Evolutionary conservation across 2,888 invertebrate genomes (phyloP), one percentile per base, ranked within the genome.

Genomic region (Sylvicola fuscatus): DNA sequence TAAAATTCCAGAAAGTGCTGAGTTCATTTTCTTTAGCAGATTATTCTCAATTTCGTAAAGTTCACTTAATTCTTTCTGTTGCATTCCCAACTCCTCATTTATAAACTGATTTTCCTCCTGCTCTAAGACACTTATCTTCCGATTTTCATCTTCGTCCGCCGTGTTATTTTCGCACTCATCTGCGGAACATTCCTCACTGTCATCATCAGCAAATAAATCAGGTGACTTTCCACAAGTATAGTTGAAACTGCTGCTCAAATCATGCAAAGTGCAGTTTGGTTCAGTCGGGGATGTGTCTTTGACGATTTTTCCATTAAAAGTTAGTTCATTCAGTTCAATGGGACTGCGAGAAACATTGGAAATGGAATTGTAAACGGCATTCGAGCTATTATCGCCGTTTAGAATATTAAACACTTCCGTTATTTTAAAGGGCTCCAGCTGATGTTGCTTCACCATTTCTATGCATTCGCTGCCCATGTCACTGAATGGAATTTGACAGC

Each of bases 141-240:
- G 2, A 8, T 3, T 17, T 6, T 33, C 28, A 12, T 15, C 31
- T 16, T 32, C 17, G 29, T 28, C 33, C 35, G 36, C 37, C 34
- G 33, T 11, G 16, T 36, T 28, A 27, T 27, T n/a, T 4, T 21
- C 21, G 8, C 8, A 21, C 21, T 21, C 21, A 21, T 21, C 21
- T 8, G 21, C 4, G 21, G 21, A 21, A 21, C 55, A 1, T 6
- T 54, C 54, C 2, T 53, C 57, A 32, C 60, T 62, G 36, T 69
- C 71, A 31, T 66, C 66, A 39, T 71, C 71, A 39, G 67, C 70
- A 50, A 77, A 77, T 48, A 78, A 58, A 47, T 77, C 74, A 0
- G 77, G 77, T 36, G 71, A 71, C 21, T 48, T 50, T 47, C 55
- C 57, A 39, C 12, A 30, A 12, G 21, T 27, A 27, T 7, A 27